Evolutionary conservation across 2,113 vertebrate genomes (phyloP).

Genomic region (Leptobrachium ailaonicum): DNA sequence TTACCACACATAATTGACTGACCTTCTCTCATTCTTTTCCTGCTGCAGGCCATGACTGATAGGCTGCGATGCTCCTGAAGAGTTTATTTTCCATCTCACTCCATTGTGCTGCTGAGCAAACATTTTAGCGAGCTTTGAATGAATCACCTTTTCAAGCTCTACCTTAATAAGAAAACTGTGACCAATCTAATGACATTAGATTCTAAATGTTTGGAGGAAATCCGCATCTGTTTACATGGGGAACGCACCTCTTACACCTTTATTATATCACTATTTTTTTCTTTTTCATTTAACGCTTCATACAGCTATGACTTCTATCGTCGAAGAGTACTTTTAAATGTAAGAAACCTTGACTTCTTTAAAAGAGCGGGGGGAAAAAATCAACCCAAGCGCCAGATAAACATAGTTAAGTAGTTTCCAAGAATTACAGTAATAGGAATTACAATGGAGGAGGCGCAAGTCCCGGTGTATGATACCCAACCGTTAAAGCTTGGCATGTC

Average conservation of each 20-base stretch:
- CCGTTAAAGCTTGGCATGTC: not conserved
- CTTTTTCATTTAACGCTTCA: not conserved
- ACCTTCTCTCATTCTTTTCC: conserved; percentile 88
- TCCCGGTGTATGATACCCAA: too few relatives aligned
- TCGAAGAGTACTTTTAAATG: not conserved
- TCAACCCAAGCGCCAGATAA: not conserved
- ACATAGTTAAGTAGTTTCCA: not conserved
- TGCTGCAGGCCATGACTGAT: conserved; percentile 82
- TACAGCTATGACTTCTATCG: not conserved
- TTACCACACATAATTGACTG: conserved; percentile 96
- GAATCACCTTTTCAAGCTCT: conserved; percentile 77
- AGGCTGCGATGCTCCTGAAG: conserved; percentile 75
- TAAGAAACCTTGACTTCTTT: not conserved
- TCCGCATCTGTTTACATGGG: conserved; percentile 62
- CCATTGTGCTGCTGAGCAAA: conserved; percentile 88
- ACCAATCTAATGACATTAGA: conserved; percentile 72
- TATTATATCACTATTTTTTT: not conserved
- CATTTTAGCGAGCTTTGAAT: conserved; percentile 94
- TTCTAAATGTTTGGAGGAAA: conserved; percentile 68
- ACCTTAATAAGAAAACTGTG: conserved; percentile 72
- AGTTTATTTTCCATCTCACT: conserved; percentile 88
- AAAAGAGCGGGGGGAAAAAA: not conserved
- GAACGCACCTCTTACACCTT: not conserved
- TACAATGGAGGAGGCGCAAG: not conserved
- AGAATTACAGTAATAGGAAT: not conserved